Percentiles rank a stretch among this genome's conserved stretches.
phyloP scores from a whole-genome alignment of 2,888 invertebrate genomes.

The Leucania comma region DNA sequence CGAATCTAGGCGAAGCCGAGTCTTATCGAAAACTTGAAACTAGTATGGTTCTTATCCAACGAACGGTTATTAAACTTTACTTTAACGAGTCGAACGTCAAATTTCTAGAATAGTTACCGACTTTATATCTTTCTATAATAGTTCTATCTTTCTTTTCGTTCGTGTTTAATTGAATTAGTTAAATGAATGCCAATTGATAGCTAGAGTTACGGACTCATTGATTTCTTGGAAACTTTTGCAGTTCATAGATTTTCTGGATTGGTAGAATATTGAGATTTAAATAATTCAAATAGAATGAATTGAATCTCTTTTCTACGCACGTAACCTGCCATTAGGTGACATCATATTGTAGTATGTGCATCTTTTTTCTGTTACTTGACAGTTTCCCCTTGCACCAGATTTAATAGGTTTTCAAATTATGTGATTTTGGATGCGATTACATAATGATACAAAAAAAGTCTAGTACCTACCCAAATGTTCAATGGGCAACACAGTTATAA shows the following conservation, averaged over 20 bases:
- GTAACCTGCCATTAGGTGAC: too few species aligned
- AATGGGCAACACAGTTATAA: not conserved
- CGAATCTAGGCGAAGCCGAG: constrained; percentile 77
- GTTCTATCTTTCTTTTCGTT: constrained; percentile 56
- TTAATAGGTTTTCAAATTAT: too few species aligned
- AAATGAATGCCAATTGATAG: constrained; percentile 55
- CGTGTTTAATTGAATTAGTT: constrained; percentile 58
- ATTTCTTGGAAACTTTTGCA: constrained; percentile 26
- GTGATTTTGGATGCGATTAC: too few species aligned
- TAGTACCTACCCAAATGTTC: not conserved
- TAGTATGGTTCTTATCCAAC: constrained; percentile 79
- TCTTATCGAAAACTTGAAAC: constrained; percentile 86
- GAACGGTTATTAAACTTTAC: constrained; percentile 85
- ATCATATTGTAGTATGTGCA: too few species aligned
- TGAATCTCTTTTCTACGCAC: too few species aligned
- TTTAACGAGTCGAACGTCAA: constrained; percentile 79
- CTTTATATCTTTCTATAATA: constrained; percentile 63
- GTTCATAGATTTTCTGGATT: constrained; percentile 2
- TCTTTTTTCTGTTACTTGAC: too few species aligned
- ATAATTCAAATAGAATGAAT: not conserved
- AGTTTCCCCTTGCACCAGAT: too few species aligned
- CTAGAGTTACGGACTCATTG: constrained; percentile 35
- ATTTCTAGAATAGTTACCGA: constrained; percentile 75
- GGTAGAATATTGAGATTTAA: not conserved
- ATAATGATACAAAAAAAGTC: too few species aligned